Evolutionary conservation across 2,113 vertebrate species (phyloP).

Genomic region (Clinocottus analis): DNA sequence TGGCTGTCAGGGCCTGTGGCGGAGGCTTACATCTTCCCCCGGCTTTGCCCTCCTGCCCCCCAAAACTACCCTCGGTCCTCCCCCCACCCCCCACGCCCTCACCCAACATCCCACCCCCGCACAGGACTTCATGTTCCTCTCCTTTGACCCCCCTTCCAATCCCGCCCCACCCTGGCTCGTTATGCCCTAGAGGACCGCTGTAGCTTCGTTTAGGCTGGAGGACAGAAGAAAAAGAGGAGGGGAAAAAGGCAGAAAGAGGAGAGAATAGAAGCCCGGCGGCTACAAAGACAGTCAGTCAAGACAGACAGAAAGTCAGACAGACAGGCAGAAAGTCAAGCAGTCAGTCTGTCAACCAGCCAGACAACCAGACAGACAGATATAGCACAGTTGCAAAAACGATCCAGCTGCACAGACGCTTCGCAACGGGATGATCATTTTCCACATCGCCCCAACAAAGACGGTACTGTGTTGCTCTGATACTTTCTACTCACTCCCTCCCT

Average conservation of each 20-base stretch:
- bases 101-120: slow-evolving; percentile 52
- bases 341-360: slow-evolving; percentile 11
- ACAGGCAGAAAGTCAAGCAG: slow-evolving; percentile 10
- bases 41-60: slow-evolving; percentile 72
- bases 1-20: slow-evolving; percentile 82
- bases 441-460: slow-evolving; percentile 57
- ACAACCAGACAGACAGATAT: slow-evolving; percentile 4
- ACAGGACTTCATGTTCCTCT: slow-evolving; percentile 57
- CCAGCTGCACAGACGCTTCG: slow-evolving; percentile 48
- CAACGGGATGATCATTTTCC: slow-evolving; percentile 62
- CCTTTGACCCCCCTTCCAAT: slow-evolving; percentile 73
- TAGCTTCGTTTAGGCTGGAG: slow-evolving; percentile 46
- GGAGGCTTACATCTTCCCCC: slow-evolving; percentile 79
- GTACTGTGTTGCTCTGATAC: slow-evolving; percentile 54
- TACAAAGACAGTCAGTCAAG: slow-evolving; percentile 34
- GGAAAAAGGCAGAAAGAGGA: slow-evolving; percentile 18
- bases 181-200: slow-evolving; percentile 57
- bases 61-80: slow-evolving; percentile 46
- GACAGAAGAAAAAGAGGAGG: slow-evolving; percentile 46
- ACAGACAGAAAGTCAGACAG: slow-evolving; percentile 21
- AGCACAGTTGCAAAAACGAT: slow-evolving; percentile 45
- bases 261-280: slow-evolving; percentile 17
- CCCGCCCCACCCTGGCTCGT: slow-evolving; percentile 59
- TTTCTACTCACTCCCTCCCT: slow-evolving; percentile 1
- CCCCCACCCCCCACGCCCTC: slow-evolving; percentile 30